A percentile compares a stretch with the other conserved stretches of the same genome.
These are phyloP conservation scores for Mionectes olivaceus DNA, from an alignment of 2,797 vertebrate genomes.

Conservation along the genomic window DNA sequence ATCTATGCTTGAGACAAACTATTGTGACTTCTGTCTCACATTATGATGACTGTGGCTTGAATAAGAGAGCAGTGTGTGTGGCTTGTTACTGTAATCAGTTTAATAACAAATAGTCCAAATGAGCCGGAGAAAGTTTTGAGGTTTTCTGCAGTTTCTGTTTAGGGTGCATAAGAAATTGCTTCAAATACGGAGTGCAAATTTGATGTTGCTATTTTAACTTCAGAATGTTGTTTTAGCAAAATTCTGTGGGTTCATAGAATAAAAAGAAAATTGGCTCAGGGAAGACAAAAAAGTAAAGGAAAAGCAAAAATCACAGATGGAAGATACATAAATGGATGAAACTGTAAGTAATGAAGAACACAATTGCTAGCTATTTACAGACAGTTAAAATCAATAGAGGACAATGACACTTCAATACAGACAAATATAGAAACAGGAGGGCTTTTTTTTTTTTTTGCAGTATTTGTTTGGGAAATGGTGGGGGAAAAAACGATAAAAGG, in stretches of 20 bases:
- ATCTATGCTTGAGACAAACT: background rate
- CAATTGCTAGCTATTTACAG: conserved; percentile 17
- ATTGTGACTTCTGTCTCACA: background rate
- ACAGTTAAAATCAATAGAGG: conserved; percentile 29
- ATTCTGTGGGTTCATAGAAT: background rate
- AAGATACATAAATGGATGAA: conserved; percentile 23
- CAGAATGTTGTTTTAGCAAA: background rate
- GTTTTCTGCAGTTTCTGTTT: background rate
- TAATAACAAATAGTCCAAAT: background rate
- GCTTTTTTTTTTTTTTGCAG: background rate
- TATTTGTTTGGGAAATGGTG: background rate
- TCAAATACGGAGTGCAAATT: background rate
- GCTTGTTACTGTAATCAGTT: background rate
- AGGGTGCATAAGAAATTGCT: background rate
- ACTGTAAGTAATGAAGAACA: conserved; percentile 24
- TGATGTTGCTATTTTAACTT: conserved; percentile 8
- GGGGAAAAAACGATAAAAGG: background rate
- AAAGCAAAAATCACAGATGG: conserved; percentile 45
- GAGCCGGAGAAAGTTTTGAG: background rate
- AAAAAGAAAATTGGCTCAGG: background rate
- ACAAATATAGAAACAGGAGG: conserved; percentile 7
- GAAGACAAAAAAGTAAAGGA: background rate
- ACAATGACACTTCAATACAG: conserved; percentile 12
- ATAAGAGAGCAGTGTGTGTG: background rate
- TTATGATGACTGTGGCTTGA: background rate